Evolutionary conservation across 2,888 invertebrate species (phyloP), one percentile per base, ranked within the genome.

Genomic region (Itoplectis maculator): DNA sequence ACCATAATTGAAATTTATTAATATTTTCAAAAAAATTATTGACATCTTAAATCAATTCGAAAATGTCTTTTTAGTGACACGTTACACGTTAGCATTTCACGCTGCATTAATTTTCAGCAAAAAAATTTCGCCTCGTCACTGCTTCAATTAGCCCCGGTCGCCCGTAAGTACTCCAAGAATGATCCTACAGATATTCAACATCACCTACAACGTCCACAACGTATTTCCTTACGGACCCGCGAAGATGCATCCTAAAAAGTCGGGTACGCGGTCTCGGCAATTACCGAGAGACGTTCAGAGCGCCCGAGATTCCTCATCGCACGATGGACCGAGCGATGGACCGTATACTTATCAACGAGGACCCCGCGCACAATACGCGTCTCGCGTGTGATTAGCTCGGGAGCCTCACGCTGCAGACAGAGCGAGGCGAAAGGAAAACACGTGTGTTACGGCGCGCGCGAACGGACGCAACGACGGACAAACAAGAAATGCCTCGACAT

Each of bases 261-360:
- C 15, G 54, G 23, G n/a, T 63, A 45, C n/a, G 35, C 20, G 45
- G 35, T n/a, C 59, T n/a, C 23, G 13, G 69, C 72, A 79, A 76
- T 82, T 82, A 75, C 70, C 66, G 56, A 59, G 42, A 66, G n/a
- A n/a, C n/a, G n/a, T 59, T 18, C 66, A 42, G 56, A 66, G 56
- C 51, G 51, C 29, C 61, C 61, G 35, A 13, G 35, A 74, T 63
- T 29, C 51, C 29, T 69, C 47, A 35, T 49, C n/a, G n/a, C n/a
- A 20, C n/a, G 51, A 29, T 29, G 54, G 40, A 45, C 66, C 49
- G 45, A n/a, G 37, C n/a, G 51, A 29, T 29, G 54, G 40, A 45
- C 66, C 49, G 45, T 81, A 70, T 80, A 80, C 56, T 80, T 80
- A 80, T 65, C 40, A 65, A 70, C 47, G 13, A 56, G 47, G 37